Evolutionary conservation across 2,797 vertebrate genomes (phyloP), one percentile per base, ranked within the genome.

Genomic region (Orestias chungarensis): DNA sequence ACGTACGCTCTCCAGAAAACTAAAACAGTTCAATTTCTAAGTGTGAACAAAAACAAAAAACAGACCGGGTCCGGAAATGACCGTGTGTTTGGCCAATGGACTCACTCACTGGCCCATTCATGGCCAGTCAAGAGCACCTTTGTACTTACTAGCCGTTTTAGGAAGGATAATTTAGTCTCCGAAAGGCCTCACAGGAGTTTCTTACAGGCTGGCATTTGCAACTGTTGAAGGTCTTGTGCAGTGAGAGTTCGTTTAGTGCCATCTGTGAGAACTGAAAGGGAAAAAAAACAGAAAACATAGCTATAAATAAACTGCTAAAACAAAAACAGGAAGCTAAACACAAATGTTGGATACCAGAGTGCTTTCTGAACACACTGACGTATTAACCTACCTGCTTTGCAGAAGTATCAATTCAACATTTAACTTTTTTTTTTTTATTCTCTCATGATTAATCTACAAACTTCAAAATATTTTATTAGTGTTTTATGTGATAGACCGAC

Each of bases 111-210:
- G 47, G 79, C 54, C 55, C 82, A 87, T 89, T 91, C 85, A 90
- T 70, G 42, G 64, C 38, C 62, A 66, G 57, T 92, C 82, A 93
- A 92, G 91, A 88, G 90, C 40, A 47, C 79, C 78, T 89, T 91
- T 94, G 91, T 91, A 66, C 74, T 71, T 42, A 38, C 66, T 54
- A 47, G 65, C 72, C 23, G 74, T 82, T 59, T 68, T 66, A 82
- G 76, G 70, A 49, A 52, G 70, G 71, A 83, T 66, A 61, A 71
- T 69, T 70, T 70, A 54, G 27, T n/a, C 44, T 49, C 9, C 20
- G 38, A 42, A 43, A 29, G 33, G 64, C 67, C 64, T 64, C 20
- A 33, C 14, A 23, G 5, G 29, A 74, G 65, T 6, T 3, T 70
- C 79, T 72, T 71, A 74, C 54, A 50, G 40, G 74, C 66, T 69